Evolutionary conservation across 2,797 vertebrate genomes (phyloP).

Genomic region (Odontamblyopus rebecca): DNA sequence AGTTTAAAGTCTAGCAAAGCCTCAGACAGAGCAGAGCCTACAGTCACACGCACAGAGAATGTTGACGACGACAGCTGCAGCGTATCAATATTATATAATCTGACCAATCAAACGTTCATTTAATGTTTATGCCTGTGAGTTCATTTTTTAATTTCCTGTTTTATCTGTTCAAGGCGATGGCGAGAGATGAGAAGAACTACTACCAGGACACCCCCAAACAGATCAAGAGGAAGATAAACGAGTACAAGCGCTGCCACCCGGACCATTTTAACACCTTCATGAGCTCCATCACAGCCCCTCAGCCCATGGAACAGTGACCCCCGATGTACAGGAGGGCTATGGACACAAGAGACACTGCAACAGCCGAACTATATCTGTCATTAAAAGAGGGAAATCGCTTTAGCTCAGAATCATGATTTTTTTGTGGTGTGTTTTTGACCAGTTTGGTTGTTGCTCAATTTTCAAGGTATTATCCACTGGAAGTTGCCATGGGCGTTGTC

Average conservation of each 20-base stretch:
- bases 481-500: no score
- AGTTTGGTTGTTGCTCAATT: no score
- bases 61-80: no score
- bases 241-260: slow-evolving; percentile 86
- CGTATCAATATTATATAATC: no score
- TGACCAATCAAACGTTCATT: background rate
- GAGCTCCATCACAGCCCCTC: slow-evolving; percentile 16
- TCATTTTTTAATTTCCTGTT: background rate
- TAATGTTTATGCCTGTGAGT: background rate
- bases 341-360: background rate
- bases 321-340: background rate
- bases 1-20: no score
- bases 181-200: slow-evolving; percentile 93
- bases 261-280: slow-evolving; percentile 79
- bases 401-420: background rate
- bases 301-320: slow-evolving; percentile 31
- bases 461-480: no score
- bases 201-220: slow-evolving; percentile 97
- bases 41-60: no score
- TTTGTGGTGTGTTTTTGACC: no score
- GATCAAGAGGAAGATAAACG: slow-evolving; percentile 87
- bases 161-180: slow-evolving; percentile 84
- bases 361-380: background rate
- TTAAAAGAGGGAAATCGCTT: background rate
- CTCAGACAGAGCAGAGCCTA: no score